Percentiles rank a stretch among this genome's conserved stretches.
Evolutionary conservation across 2,888 invertebrate genomes (phyloP).

Genomic region (Xestoiulus laeticollis): DNA sequence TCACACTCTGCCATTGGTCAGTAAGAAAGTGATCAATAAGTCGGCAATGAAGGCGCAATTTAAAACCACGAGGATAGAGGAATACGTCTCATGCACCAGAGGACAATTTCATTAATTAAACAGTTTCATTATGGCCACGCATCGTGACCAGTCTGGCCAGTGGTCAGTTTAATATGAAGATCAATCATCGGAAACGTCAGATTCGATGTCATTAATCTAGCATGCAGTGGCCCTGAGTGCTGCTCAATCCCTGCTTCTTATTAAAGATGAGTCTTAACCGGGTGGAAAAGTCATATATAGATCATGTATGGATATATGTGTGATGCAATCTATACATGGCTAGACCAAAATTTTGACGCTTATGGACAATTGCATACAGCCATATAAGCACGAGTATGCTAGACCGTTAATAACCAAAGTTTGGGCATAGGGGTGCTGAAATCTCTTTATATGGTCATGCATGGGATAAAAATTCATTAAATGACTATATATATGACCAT

Average conservation of each 20-base stretch:
- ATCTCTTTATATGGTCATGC: too few relatives aligned
- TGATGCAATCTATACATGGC: too few relatives aligned
- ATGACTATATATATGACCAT: too few relatives aligned
- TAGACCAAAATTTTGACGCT: too few relatives aligned
- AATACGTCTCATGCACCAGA: not conserved
- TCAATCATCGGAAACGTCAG: not conserved
- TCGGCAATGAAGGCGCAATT: not conserved
- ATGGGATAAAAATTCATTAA: too few relatives aligned
- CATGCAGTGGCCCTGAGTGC: not conserved
- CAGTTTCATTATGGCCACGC: not conserved
- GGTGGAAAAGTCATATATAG: not conserved
- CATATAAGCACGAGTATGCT: too few relatives aligned
- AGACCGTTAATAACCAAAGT: too few relatives aligned
- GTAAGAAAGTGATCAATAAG: not conserved
- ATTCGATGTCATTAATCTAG: not conserved
- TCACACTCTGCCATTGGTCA: not conserved
- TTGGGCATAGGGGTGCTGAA: too few relatives aligned
- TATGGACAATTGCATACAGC: too few relatives aligned
- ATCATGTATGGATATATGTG: too few relatives aligned
- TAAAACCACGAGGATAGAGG: not conserved
- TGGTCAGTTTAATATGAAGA: not conserved
- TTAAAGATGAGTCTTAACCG: too few relatives aligned
- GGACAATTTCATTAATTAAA: conserved; percentile 18
- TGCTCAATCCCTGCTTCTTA: too few relatives aligned
- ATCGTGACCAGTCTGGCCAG: not conserved